Evolutionary conservation across 92 coral and sea anemone genomes (phyloP).

Genomic region (Phymanthus crucifer): DNA sequence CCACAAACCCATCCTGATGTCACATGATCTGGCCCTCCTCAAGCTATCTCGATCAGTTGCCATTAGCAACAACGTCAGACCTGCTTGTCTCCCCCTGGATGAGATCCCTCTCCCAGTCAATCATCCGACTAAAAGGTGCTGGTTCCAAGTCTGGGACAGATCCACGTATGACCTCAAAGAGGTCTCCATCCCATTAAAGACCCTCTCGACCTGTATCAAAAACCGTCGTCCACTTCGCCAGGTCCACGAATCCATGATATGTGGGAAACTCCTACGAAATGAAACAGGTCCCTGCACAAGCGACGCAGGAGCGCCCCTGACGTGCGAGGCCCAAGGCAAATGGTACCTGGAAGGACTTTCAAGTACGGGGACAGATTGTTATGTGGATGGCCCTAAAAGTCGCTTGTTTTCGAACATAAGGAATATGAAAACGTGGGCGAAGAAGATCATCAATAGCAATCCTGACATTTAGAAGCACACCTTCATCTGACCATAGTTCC

Average conservation of each 20-base stretch:
- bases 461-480: no score
- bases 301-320: constrained; percentile 76
- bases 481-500: no score
- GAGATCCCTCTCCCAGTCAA: constrained; percentile 19
- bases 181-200: constrained; percentile 49
- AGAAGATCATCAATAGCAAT: constrained; percentile 33
- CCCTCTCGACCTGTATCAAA: constrained; percentile 49
- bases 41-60: constrained; percentile 46
- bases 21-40: constrained; percentile 61
- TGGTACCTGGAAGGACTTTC: constrained; percentile 70
- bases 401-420: constrained; percentile 53
- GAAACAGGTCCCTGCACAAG: constrained; percentile 62
- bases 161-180: constrained; percentile 45
- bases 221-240: constrained; percentile 27
- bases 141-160: constrained; percentile 56
- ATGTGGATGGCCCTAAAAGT: constrained; percentile 36
- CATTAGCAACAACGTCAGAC: constrained; percentile 27
- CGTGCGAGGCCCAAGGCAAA: constrained; percentile 62
- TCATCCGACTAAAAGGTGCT: constrained; percentile 31
- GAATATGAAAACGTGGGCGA: constrained; percentile 36
- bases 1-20: constrained; percentile 30
- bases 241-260: constrained; percentile 68
- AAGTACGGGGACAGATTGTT: constrained; percentile 70
- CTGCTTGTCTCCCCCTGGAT: constrained; percentile 50
- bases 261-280: constrained; percentile 50